A percentile compares a stretch with the other conserved stretches of the same genome.
Evolutionary conservation across 2,797 vertebrate genomes (phyloP).

Genomic region (Manis crassicaudata): DNA sequence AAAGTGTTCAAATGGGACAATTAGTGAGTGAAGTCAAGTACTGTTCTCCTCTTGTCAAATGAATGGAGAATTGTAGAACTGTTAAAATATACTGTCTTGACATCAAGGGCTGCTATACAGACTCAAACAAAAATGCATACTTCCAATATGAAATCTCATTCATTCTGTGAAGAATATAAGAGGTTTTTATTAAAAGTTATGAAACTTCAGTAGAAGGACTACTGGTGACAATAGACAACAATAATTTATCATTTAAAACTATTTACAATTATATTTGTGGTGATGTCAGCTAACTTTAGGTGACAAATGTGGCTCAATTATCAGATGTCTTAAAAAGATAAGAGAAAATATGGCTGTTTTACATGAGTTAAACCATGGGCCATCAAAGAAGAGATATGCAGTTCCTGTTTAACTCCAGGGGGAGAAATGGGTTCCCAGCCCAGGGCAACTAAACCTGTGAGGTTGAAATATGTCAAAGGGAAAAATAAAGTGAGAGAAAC

Average conservation of each 20-base stretch:
- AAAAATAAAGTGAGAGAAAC: too few species aligned
- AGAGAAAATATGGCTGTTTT: not conserved
- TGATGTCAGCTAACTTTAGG: not conserved
- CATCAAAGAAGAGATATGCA: not conserved
- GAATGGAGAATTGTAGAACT: not conserved
- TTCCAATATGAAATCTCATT: not conserved
- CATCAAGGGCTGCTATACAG: rapidly evolving
- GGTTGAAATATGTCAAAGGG: too few species aligned
- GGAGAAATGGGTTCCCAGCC: too few species aligned
- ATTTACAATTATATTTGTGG: not conserved
- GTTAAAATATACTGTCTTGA: not conserved
- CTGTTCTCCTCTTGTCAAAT: not conserved
- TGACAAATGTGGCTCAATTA: not conserved
- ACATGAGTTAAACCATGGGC: not conserved
- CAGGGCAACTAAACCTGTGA: too few species aligned
- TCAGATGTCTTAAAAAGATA: not conserved
- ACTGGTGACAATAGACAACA: not conserved
- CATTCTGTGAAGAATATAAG: not conserved
- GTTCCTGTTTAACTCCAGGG: not conserved
- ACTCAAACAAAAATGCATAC: not conserved
- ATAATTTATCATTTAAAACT: not conserved
- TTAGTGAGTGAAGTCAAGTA: not conserved
- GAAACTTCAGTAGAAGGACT: not conserved
- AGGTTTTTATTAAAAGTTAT: not conserved
- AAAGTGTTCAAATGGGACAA: not conserved